Base-by-base conservation (phyloP, 1,140 invertebrate genomes). In the Hycleus cichorii region DNA sequence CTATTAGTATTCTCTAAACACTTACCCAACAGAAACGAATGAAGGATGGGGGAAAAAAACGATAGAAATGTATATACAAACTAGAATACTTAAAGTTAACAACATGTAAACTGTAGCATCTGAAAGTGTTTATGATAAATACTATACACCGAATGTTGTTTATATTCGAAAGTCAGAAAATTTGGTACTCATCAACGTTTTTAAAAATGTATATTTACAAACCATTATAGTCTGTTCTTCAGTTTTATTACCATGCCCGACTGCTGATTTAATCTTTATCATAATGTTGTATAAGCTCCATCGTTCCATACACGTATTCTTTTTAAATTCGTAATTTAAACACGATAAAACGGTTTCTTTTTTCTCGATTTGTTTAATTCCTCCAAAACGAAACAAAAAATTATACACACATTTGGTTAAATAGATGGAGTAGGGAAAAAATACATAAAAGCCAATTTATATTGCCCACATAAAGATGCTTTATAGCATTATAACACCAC, bases 131-230 rank as follows among this genome's bases (percentile, higher is more conserved):
- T 69, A 69, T 61, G 57, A 66, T 69, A 68, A 18, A 53, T 57
- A 59, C 49, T 59, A 59, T 59, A 56, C 57, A 65, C 59, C 60
- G 51, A 58, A 64, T 60, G 63, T 58, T 69, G 68, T 69, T 69
- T 69, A 69, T 63, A 50, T 67, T 69, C 42, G 51, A 54, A 51
- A 32, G 32, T 18, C 58, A 64, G 61, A 69, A 66, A 69, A 69
- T 68, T 69, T 69, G 68, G 68, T 60, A 66, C 64, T 68, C 68
- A 69, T 69, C 68, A 69, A 64, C 68, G 66, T 63, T 65, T 65
- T 63, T 59, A 63, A 63, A 66, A 59, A 51, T 63, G 63, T 67
- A 65, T 67, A 67, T 67, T 65, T 65, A 62, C 59, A 65, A 63
- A 65, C 65, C 65, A 64, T 64, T 65, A 67, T 65, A 65, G 65